Base-by-base conservation (phyloP, 2,113 vertebrate genomes). In the Myotis lucifugus region DNA sequence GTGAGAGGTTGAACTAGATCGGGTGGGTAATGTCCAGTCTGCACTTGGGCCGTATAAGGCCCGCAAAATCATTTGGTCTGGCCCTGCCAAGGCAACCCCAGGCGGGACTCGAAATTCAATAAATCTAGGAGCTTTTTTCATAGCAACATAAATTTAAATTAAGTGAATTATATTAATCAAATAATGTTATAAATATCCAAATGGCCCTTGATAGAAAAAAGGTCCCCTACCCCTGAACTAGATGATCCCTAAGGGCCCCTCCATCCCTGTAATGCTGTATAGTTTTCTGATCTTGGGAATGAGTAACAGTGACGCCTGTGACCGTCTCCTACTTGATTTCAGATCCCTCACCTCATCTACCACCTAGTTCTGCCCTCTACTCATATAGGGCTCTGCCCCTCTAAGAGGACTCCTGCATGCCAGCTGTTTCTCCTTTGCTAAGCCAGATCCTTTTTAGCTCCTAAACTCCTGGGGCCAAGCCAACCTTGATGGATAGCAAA, bases 401-500 rank as follows among this genome's bases (percentile, higher is more conserved):
- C 48, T 64, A 37, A 40, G 59, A n/a, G 42, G 37, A 66, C 19
- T 34, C 37, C 46, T 83, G 9, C n/a, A 27, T 79, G n/a, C 66
- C 8, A 25, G 52, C 66, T 89, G 17, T 48, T 93, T 87, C 37
- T 88, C 29, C 54, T 91, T 95, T 94, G 81, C 73, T 78, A 78
- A 82, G 17, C 18, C 37, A 37, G 9, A 37, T 54, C n/a, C 48
- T 46, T 96, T 78, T 92, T 82, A 52, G 23, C 48, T 82, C 14
- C 54, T 81, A 27, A 92, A 88, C n/a, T 76, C 42, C 59, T 90
- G 69, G 29, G 81, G 19, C 29, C 85, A 54, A 70, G 56, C 59
- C 76, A 91, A 12, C 70, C 83, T 72, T 78, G 14, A 50, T 83
- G 50, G 56, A 29, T 17, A 93, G 21, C 19, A 82, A 78, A 66